Conservation (phyloP, 2,888 invertebrate species). For the Oxyscelio sp. region DNA sequence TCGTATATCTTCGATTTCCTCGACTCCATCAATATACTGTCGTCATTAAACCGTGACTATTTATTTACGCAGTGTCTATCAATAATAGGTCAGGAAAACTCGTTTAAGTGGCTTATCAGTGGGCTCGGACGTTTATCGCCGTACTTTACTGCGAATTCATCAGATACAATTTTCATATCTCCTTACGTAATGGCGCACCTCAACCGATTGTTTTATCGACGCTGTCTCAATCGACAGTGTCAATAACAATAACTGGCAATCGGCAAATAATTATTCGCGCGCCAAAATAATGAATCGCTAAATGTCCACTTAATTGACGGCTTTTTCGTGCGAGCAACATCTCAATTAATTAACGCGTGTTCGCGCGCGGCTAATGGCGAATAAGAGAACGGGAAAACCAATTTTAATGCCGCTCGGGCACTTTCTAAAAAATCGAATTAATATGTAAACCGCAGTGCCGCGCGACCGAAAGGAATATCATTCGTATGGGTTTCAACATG, state of each 20-base stretch:
- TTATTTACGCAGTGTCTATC: neutral
- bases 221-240: neutral
- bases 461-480: constrained; percentile 24
- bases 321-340: constrained; percentile 10
- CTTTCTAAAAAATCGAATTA: constrained; percentile 33
- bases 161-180: neutral
- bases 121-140: constrained; percentile 5
- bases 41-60: neutral
- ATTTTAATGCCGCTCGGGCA: constrained; percentile 12
- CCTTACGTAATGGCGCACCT: neutral
- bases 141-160: constrained; percentile 14
- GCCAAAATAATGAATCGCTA: constrained; percentile 7
- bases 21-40: constrained; percentile 12
- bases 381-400: constrained; percentile 31
- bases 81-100: constrained; percentile 4
- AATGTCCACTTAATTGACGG: constrained; percentile 11
- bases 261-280: neutral
- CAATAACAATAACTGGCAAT: neutral
- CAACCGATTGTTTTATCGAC: neutral
- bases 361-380: constrained; percentile 12
- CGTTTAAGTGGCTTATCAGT: constrained; percentile 5
- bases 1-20: constrained; percentile 36
- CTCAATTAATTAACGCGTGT: constrained; percentile 47
- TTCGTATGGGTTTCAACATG: constrained; percentile 22
- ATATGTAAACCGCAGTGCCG: constrained; percentile 36